Evolutionary conservation across 2,888 invertebrate species (phyloP).

Genomic region (Hydrotaea cyrtoneurina): DNA sequence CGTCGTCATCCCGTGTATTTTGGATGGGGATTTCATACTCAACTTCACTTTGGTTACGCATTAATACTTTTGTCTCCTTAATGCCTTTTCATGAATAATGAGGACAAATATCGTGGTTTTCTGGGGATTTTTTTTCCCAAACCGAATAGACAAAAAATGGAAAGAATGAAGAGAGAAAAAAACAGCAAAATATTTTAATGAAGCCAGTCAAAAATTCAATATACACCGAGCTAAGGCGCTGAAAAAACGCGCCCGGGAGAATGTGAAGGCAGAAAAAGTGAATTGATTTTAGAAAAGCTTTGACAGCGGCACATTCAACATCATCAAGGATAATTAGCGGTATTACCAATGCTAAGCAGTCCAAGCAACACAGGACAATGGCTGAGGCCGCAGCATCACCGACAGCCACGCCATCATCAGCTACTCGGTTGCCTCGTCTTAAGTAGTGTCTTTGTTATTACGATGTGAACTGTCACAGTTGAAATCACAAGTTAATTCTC

Average conservation of each 20-base stretch:
- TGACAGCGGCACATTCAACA: slow-evolving; percentile 54
- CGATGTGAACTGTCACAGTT: slow-evolving; percentile 78
- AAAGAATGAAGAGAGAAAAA: not conserved
- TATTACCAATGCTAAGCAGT: slow-evolving; percentile 76
- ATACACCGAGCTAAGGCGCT: not conserved
- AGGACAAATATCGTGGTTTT: slow-evolving; percentile 55
- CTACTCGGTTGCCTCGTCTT: slow-evolving; percentile 34
- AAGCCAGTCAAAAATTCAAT: slow-evolving; percentile 46
- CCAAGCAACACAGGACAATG: slow-evolving; percentile 63
- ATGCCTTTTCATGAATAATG: slow-evolving; percentile 52
- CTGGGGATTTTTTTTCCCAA: slow-evolving; percentile 47
- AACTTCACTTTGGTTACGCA: slow-evolving; percentile 45
- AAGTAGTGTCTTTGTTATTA: slow-evolving; percentile 45
- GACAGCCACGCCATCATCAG: not conserved
- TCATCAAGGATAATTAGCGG: slow-evolving; percentile 77
- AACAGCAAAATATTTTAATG: slow-evolving; percentile 49
- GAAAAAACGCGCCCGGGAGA: not conserved
- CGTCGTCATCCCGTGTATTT: slow-evolving; percentile 6
- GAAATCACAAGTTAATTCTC: slow-evolving; percentile 79
- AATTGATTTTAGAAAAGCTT: slow-evolving; percentile 38
- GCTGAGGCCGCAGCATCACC: not conserved
- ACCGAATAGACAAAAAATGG: too few species aligned
- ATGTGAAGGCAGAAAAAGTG: not conserved
- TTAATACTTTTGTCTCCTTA: slow-evolving; percentile 59
- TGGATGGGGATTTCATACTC: not conserved